Base-by-base conservation (phyloP, 2,797 vertebrate species). In the Carduelis carduelis region DNA sequence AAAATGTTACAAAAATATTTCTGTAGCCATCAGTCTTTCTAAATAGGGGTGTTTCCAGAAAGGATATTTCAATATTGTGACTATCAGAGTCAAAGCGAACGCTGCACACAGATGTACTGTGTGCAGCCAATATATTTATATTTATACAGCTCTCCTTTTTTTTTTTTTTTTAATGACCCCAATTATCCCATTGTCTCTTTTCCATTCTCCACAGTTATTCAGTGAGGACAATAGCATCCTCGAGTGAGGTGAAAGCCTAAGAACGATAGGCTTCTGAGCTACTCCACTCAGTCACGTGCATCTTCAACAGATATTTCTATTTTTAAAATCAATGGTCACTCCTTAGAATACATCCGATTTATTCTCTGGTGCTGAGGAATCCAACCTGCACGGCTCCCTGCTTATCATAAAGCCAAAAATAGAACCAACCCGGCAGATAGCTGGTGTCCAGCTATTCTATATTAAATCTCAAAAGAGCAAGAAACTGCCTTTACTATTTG, bases 111-210 rank as follows among this genome's bases (percentile, higher is more conserved):
- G 89, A 91, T 79, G 78, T 83, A 86, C 61, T 49, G 56, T 20
- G 57, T 65, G 57, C 32, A 91, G 77, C 27, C 79, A 89, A 78
- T 83, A 70, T 82, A 92, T 90, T 92, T 91, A 61, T 49, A 92
- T 96, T 95, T 96, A 90, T 77, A 92, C 53, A 82, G 85, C 14
- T 57, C 61, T 34, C 8, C 11, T 22, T 52, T 89, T 77, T 55
- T 55, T 61, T 41, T 80, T 82, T 75, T 57, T 57, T 76, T 76
- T 79, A 59, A 92, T 89, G 95, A 96, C 89, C 92, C 93, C 60
- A 95, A 78, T 96, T 95, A 97, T 95, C 81, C 86, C 70, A 83
- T 95, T 95, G 89, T 93, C 87, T 97, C 86, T 91, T 95, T 96
- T 75, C 84, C 69, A 90, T 70, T 84, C 78, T 76, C 75, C 76